phyloP scores from a whole-genome alignment of 2,888 invertebrate genomes.

The Myathropa florea region DNA sequence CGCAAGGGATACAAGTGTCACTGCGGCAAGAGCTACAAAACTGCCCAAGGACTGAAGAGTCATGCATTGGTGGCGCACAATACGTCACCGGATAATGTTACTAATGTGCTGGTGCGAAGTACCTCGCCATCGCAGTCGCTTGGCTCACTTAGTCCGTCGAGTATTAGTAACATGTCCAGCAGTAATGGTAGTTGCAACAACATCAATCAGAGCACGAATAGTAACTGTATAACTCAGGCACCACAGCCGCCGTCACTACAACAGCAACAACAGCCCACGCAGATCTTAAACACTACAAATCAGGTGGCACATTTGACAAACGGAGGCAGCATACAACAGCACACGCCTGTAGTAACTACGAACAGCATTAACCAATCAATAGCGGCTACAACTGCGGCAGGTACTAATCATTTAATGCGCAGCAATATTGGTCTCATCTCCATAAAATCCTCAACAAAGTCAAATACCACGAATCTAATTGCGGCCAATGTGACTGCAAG shows the following conservation, averaged over 20 bases:
- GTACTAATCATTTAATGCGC: conserved; percentile 80
- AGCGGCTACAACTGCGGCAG: conserved; percentile 68
- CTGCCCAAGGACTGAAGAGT: conserved; percentile 88
- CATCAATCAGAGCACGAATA: conserved; percentile 72
- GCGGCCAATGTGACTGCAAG: conserved; percentile 79
- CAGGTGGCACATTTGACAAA: conserved; percentile 71
- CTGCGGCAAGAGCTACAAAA: conserved; percentile 93
- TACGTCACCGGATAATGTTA: conserved; percentile 77
- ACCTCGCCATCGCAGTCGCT: conserved; percentile 80
- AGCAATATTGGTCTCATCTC: conserved; percentile 80
- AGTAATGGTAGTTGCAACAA: conserved; percentile 78
- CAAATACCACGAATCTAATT: conserved; percentile 77
- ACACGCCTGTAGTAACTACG: conserved; percentile 71
- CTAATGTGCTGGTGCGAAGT: conserved; percentile 77
- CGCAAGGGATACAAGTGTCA: conserved; percentile 91
- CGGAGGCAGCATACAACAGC: conserved; percentile 71
- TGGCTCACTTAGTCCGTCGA: conserved; percentile 80
- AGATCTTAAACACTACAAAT: conserved; percentile 70
- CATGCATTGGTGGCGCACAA: conserved; percentile 83
- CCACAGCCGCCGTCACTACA: conserved; percentile 61
- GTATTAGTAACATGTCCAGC: conserved; percentile 80
- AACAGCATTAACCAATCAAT: conserved; percentile 65
- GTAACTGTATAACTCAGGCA: conserved; percentile 70
- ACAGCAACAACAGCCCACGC: conserved; percentile 69
- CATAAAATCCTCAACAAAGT: conserved; percentile 75